Evolutionary conservation across 2,888 invertebrate species (phyloP).

Genomic region (Cheilosia vernalis): DNA sequence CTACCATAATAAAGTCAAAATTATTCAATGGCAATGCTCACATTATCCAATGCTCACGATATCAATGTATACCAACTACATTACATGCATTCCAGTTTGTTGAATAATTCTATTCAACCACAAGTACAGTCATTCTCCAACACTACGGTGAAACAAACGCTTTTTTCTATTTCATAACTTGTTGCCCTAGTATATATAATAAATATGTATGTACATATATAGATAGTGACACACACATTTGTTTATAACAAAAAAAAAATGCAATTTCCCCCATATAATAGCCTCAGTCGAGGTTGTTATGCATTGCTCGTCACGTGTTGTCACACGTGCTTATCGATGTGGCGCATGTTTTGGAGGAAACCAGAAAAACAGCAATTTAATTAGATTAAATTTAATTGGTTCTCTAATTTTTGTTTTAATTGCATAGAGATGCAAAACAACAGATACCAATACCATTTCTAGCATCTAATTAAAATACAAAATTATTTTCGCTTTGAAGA

Average conservation of each 20-base stretch:
- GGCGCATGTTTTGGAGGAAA: background rate
- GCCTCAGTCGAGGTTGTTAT: background rate
- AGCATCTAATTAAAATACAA: conserved; percentile 25
- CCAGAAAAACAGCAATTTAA: conserved; percentile 20
- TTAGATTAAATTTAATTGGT: conserved; percentile 28
- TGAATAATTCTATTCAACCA: too few species aligned
- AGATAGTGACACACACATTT: background rate
- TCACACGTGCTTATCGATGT: conserved; percentile 46
- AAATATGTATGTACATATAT: too few species aligned
- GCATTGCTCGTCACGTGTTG: background rate
- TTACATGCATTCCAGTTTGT: too few species aligned
- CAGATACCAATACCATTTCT: conserved; percentile 9
- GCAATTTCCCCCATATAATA: background rate
- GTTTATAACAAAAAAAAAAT: background rate
- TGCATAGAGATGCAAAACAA: background rate
- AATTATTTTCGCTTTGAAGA: conserved; percentile 19
- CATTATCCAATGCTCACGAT: too few species aligned
- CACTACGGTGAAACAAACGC: too few species aligned
- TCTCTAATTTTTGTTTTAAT: conserved; percentile 21
- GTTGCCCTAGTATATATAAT: background rate
- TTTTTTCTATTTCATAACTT: background rate
- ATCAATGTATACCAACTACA: too few species aligned
- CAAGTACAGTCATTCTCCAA: too few species aligned
- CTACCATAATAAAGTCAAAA: too few species aligned
- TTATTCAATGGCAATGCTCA: too few species aligned